Base-by-base conservation (phyloP, 2,888 invertebrate species). In the Bimastos eiseni region DNA sequence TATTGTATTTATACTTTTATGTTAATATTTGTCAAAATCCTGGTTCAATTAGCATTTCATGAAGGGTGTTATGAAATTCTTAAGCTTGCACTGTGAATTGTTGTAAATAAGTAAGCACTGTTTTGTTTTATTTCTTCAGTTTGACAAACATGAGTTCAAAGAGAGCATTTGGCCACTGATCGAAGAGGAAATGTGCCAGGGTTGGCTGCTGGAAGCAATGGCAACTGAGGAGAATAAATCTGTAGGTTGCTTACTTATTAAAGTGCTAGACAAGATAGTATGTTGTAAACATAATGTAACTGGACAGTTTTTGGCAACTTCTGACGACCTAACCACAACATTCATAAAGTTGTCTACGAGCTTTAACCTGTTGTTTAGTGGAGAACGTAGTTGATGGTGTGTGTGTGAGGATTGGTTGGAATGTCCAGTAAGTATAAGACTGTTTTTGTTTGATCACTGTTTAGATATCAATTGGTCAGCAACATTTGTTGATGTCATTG, bases 71-170 rank as follows among this genome's bases (percentile, higher is more conserved):
- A n/a, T 70, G 13, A 30, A 70, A n/a, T n/a, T 70, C n/a, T 70
- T 30, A 70, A 1, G 8, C n/a, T 70, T 70, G 30, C 30, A 11
- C n/a, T 70, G 30, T 70, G n/a, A 70, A 70, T n/a, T n/a, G 70
- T 30, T 70, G 4, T 70, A 70, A n/a, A 70, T n/a, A 70, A 8
- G 30, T 70, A n/a, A n/a, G n/a, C n/a, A n/a, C n/a, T n/a, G n/a
- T 17, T 13, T 70, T 70, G 70, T 11, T n/a, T 70, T 8, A 2
- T 70, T 86, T 86, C 19, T 86, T 86, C 24, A 86, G 86, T 86
- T 86, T 86, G 86, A 86, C 37, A 86, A 86, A 36, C 86, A 86
- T 36, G 86, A 86, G 36, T 86, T 86, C 86, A 86, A 86, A 86
- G 36, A 34, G 37, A 86, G n/a, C 24, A 37, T 86, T 86, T 86